phyloP scores from a whole-genome alignment of 2,113 vertebrate species.

The Psophia crepitans region DNA sequence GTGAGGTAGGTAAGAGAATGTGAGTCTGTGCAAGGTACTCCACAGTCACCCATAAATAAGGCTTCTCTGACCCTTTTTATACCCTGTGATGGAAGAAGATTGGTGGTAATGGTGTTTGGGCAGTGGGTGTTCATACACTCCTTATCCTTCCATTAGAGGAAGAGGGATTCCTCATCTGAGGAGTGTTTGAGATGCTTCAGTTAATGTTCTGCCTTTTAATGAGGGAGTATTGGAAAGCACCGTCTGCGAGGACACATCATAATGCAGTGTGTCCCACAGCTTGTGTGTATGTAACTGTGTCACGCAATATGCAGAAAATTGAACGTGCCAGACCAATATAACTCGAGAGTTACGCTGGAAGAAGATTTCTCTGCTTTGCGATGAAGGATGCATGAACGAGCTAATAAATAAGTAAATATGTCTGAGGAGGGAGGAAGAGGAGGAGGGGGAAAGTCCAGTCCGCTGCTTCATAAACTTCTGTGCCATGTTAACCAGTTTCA shows the following conservation, averaged over 20 bases:
- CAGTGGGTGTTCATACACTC: neutral
- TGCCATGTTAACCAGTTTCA: neutral
- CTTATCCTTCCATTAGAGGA: neutral
- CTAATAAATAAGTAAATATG: constrained; percentile 6
- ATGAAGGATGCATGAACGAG: constrained; percentile 13
- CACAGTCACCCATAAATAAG: neutral
- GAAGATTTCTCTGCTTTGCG: neutral
- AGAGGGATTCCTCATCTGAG: neutral
- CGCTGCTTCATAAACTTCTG: constrained; percentile 7
- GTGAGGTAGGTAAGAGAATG: neutral
- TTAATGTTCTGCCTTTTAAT: neutral
- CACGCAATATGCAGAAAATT: neutral
- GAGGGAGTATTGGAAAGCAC: neutral
- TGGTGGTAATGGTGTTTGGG: neutral
- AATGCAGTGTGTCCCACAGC: neutral
- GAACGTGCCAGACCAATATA: neutral
- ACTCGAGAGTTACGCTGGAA: neutral
- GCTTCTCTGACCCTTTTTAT: neutral
- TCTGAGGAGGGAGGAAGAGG: neutral
- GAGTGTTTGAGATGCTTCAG: neutral
- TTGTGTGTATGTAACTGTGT: neutral
- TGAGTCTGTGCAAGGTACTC: neutral
- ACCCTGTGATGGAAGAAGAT: neutral
- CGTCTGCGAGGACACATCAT: rapidly evolving
- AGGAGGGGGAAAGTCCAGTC: neutral